Evolutionary conservation across 2,888 invertebrate genomes (phyloP).

Genomic region (Drosophila merina): DNA sequence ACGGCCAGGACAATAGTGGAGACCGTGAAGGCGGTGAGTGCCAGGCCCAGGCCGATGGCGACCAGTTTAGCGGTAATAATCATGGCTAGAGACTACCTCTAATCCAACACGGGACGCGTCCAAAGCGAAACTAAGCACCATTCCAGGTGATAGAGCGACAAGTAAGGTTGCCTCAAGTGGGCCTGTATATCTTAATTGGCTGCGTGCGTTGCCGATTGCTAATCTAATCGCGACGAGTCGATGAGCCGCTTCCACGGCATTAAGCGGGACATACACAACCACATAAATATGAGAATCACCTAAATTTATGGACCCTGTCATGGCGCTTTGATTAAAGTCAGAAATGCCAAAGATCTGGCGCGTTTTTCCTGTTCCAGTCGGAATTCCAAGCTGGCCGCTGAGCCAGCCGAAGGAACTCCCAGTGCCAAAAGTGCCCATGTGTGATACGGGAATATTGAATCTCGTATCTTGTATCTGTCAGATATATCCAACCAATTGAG

Average conservation of each 20-base stretch:
- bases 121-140: conserved; percentile 59
- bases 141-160: conserved; percentile 18
- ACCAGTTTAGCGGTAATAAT: conserved; percentile 78
- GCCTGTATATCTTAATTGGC: conserved; percentile 60
- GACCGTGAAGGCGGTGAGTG: conserved; percentile 84
- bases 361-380: conserved; percentile 54
- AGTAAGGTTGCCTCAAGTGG: conserved; percentile 43
- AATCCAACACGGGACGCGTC: conserved; percentile 50
- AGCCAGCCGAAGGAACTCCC: conserved; percentile 63
- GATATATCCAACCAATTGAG: conserved; percentile 56
- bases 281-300: conserved; percentile 24
- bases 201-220: conserved; percentile 48
- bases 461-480: neutral
- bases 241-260: conserved; percentile 15
- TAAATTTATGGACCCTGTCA: conserved; percentile 50
- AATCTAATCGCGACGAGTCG: conserved; percentile 66
- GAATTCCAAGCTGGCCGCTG: conserved; percentile 47
- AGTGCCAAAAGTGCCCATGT: conserved; percentile 66
- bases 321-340: conserved; percentile 53
- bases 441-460: conserved; percentile 39
- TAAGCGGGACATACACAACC: conserved; percentile 13
- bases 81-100: conserved; percentile 56
- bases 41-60: conserved; percentile 74
- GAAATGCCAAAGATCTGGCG: conserved; percentile 64
- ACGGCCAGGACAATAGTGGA: conserved; percentile 86